phyloP scores from a whole-genome alignment of 2,113 vertebrate species.

The Brachirus orientalis region DNA sequence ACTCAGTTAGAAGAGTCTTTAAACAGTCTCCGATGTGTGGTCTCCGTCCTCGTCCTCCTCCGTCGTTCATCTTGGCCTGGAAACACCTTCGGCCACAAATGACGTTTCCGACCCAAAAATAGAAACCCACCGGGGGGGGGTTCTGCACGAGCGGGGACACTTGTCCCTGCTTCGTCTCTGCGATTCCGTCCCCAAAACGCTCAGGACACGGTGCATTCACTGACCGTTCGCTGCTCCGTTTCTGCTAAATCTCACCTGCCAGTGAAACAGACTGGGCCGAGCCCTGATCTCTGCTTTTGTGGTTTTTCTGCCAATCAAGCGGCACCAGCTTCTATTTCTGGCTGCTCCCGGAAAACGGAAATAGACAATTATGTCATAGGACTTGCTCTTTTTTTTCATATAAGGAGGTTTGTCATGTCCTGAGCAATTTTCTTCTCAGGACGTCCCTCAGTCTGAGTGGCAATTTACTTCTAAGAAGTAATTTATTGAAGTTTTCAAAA shows the following conservation, averaged over 20 bases:
- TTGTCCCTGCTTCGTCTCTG: constrained; percentile 4
- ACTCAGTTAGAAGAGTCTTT: constrained; percentile 20
- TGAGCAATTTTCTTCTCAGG: too few relatives aligned
- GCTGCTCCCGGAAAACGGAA: too few relatives aligned
- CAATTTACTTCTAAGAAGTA: too few relatives aligned
- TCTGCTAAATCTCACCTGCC: neutral
- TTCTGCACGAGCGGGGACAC: neutral
- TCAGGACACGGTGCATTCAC: constrained; percentile 9
- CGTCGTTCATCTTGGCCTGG: neutral
- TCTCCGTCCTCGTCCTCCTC: constrained; percentile 17
- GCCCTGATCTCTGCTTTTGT: neutral
- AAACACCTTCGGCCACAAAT: constrained; percentile 14
- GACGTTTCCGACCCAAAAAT: constrained; percentile 37
- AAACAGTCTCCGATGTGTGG: constrained; percentile 69
- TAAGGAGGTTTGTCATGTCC: too few relatives aligned
- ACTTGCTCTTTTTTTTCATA: too few relatives aligned
- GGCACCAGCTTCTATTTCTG: neutral
- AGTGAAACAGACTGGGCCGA: neutral
- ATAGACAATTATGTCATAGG: neutral
- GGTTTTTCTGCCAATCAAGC: neutral
- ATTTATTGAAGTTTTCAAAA: too few relatives aligned
- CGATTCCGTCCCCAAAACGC: constrained; percentile 30
- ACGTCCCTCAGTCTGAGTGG: too few relatives aligned
- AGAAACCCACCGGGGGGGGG: constrained; percentile 1
- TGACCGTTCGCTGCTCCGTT: constrained; percentile 17